These are phyloP conservation scores for Aphelenchoides besseyi DNA, from an alignment of 1,140 invertebrate genomes.

Conservation along the genomic window DNA sequence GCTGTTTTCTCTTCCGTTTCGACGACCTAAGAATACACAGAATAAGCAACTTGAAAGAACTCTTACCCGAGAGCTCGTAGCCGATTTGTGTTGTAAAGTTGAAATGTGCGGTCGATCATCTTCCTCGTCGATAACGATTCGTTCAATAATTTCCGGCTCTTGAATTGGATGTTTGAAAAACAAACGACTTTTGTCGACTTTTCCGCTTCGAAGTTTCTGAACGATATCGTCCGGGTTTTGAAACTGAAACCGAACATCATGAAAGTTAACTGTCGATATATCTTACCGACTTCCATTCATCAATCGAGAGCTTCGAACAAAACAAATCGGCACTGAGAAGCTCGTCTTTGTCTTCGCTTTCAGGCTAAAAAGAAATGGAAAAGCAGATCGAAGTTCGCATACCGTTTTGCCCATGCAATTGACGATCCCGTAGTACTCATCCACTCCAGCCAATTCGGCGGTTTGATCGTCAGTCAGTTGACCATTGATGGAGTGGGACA, in stretches of 20 bases:
- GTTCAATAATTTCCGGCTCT: neutral
- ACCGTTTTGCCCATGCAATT: neutral
- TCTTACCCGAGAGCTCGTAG: too few species aligned
- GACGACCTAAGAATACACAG: neutral
- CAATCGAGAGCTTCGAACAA: neutral
- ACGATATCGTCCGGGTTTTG: conserved; percentile 11
- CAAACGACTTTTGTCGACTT: neutral
- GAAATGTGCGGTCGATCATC: too few species aligned
- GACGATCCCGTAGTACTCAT: conserved; percentile 1
- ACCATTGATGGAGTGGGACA: neutral
- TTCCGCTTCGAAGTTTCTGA: neutral
- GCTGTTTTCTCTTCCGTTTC: neutral
- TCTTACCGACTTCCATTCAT: conserved; percentile 17
- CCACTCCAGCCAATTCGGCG: conserved; percentile 1
- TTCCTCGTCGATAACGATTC: neutral
- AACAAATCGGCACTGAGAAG: conserved; percentile 8
- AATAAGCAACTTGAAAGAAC: neutral
- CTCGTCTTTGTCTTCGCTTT: neutral
- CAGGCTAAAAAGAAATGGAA: conserved; percentile 13
- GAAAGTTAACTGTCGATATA: neutral
- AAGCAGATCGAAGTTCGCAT: neutral
- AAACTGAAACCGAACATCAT: neutral
- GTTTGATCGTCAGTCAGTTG: conserved; percentile 11
- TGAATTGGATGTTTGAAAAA: neutral
- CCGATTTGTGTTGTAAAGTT: too few species aligned